Evolutionary conservation across 2,888 invertebrate genomes (phyloP).

Genomic region (Galerucella calmariensis): DNA sequence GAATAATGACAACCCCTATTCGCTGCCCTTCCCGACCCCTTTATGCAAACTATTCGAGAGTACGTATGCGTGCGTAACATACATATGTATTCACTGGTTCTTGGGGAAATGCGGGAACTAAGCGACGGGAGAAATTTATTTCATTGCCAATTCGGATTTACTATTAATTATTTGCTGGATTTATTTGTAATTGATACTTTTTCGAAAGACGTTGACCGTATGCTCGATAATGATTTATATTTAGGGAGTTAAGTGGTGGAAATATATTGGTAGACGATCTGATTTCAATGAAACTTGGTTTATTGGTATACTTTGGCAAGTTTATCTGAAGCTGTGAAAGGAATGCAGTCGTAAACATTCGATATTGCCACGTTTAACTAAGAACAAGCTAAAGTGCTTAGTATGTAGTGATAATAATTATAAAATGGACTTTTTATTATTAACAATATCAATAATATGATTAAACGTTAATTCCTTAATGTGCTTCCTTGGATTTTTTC

Average conservation of each 20-base stretch:
- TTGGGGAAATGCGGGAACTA: neutral
- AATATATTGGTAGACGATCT: neutral
- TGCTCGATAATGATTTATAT: slow-evolving; percentile 5
- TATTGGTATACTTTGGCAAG: too few relatives aligned
- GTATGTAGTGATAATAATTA: too few relatives aligned
- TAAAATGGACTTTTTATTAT: too few relatives aligned
- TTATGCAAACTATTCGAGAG: slow-evolving; percentile 35
- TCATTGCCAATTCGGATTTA: slow-evolving; percentile 26
- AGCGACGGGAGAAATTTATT: neutral
- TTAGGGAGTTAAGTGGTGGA: slow-evolving; percentile 3
- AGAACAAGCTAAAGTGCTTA: too few relatives aligned
- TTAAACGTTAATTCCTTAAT: too few relatives aligned
- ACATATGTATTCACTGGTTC: slow-evolving; percentile 15
- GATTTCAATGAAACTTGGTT: too few relatives aligned
- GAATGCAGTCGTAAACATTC: too few relatives aligned
- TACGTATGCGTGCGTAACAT: slow-evolving; percentile 43
- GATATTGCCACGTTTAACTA: too few relatives aligned
- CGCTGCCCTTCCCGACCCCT: slow-evolving; percentile 43
- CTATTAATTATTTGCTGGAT: slow-evolving; percentile 34
- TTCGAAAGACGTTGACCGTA: slow-evolving; percentile 3
- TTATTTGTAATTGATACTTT: slow-evolving; percentile 15
- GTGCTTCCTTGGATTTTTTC: too few relatives aligned
- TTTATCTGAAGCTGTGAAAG: too few relatives aligned
- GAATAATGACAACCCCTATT: slow-evolving; percentile 51
- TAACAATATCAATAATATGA: too few relatives aligned